A percentile compares a stretch with the other conserved stretches of the same genome.
Conservation (phyloP, 1,140 invertebrate species). For the Drosophila dunni region DNA sequence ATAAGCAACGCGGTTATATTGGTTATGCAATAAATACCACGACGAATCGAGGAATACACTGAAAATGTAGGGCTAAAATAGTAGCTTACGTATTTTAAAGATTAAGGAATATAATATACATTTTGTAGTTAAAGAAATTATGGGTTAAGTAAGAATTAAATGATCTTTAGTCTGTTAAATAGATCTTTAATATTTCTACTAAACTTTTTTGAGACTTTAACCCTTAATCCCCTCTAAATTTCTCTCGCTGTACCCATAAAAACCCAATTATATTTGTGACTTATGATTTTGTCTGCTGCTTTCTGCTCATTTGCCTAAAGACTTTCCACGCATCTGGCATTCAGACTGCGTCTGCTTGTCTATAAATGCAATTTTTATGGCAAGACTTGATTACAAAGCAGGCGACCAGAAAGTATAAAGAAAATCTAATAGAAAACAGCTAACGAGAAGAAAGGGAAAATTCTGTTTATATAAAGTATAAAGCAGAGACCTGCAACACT, state of each 20-base stretch:
- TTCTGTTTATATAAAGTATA: constrained; percentile 27
- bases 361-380: constrained; percentile 52
- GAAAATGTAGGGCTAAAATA: too few relatives aligned
- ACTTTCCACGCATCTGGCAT: constrained; percentile 5
- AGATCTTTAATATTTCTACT: too few relatives aligned
- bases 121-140: too few relatives aligned
- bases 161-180: too few relatives aligned
- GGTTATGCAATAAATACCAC: constrained; percentile 38
- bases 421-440: constrained; percentile 4
- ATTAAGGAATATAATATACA: too few relatives aligned
- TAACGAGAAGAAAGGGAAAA: constrained; percentile 2
- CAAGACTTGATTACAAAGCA: constrained; percentile 33
- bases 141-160: too few relatives aligned
- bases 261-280: constrained; percentile 9
- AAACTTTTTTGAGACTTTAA: too few relatives aligned
- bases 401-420: constrained; percentile 22
- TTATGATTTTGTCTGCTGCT: background rate
- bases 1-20: constrained; percentile 30
- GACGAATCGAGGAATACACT: constrained; percentile 1
- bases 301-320: background rate
- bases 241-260: background rate
- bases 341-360: constrained; percentile 1
- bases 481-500: constrained; percentile 20
- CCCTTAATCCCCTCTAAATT: too few relatives aligned
- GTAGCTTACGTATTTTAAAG: too few relatives aligned